Evolutionary conservation across 2,888 invertebrate species (phyloP).

Genomic region (Andrena camellia): DNA sequence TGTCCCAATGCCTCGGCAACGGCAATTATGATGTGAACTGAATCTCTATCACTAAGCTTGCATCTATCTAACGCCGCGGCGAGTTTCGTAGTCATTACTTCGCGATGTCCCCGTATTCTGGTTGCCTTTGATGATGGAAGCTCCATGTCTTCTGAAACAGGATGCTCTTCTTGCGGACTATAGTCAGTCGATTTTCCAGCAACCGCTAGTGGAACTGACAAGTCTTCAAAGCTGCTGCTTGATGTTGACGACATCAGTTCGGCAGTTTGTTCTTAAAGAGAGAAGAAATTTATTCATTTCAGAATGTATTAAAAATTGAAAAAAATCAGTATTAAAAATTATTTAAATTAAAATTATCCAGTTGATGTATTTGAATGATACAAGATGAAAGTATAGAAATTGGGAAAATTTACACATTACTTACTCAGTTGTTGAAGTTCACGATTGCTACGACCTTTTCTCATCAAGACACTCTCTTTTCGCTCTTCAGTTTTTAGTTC

Average conservation of each 20-base stretch:
- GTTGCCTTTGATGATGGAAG: not conserved
- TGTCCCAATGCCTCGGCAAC: slow-evolving; percentile 43
- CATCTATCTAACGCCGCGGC: slow-evolving; percentile 54
- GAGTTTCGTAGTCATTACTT: slow-evolving; percentile 2
- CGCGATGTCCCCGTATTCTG: not conserved
- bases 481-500: not conserved
- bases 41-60: slow-evolving; percentile 51
- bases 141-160: not conserved
- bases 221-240: slow-evolving; percentile 4
- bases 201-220: not conserved
- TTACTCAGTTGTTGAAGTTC: not conserved
- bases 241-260: slow-evolving; percentile 7
- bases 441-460: not conserved
- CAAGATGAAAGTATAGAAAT: not conserved
- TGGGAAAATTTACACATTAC: not conserved
- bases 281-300: not conserved
- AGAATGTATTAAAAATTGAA: too few relatives aligned
- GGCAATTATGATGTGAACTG: slow-evolving; percentile 44
- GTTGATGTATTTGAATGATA: slow-evolving; percentile 3
- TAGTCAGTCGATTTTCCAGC: not conserved
- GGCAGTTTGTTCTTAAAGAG: slow-evolving; percentile 11
- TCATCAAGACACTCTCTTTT: not conserved
- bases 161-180: slow-evolving; percentile 5
- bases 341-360: slow-evolving; percentile 4
- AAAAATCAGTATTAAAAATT: too few relatives aligned